A percentile compares a stretch with the other conserved stretches of the same genome.
Evolutionary conservation across 2,113 vertebrate genomes (phyloP).

Genomic region (Neogale vison): DNA sequence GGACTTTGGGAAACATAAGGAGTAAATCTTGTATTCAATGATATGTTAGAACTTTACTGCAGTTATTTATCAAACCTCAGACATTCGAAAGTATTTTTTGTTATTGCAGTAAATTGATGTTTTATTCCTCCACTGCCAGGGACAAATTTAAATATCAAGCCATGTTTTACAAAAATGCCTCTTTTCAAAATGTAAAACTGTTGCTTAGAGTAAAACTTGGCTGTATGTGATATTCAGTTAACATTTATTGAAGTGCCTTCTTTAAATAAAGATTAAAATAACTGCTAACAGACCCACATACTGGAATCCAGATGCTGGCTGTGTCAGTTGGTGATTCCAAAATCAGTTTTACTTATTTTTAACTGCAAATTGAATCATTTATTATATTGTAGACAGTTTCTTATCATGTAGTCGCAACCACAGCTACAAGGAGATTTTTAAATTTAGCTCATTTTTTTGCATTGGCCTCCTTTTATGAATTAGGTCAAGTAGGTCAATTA

Average conservation of each 20-base stretch:
- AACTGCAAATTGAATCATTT: not conserved
- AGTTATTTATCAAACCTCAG: not conserved
- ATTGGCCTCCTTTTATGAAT: not conserved
- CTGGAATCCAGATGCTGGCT: not conserved
- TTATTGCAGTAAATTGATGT: not conserved
- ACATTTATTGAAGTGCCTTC: not conserved
- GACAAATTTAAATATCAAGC: not conserved
- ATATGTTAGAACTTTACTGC: not conserved
- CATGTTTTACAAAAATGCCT: not conserved
- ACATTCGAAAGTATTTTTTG: not conserved
- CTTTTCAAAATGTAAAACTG: slow-evolving; percentile 26
- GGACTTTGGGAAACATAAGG: not conserved
- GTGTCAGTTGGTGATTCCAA: not conserved
- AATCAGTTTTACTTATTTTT: not conserved
- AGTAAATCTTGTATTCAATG: not conserved
- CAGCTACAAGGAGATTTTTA: not conserved
- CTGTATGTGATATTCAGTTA: not conserved
- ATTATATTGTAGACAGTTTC: not conserved
- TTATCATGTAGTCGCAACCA: not conserved
- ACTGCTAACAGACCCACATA: not conserved
- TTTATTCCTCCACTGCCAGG: not conserved
- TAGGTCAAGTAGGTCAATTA: slow-evolving; percentile 10
- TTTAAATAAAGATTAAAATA: slow-evolving; percentile 7
- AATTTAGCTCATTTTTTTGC: not conserved
- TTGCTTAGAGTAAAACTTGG: not conserved